Base-by-base conservation (phyloP, 2,113 vertebrate genomes). In the Coturnix japonica region DNA sequence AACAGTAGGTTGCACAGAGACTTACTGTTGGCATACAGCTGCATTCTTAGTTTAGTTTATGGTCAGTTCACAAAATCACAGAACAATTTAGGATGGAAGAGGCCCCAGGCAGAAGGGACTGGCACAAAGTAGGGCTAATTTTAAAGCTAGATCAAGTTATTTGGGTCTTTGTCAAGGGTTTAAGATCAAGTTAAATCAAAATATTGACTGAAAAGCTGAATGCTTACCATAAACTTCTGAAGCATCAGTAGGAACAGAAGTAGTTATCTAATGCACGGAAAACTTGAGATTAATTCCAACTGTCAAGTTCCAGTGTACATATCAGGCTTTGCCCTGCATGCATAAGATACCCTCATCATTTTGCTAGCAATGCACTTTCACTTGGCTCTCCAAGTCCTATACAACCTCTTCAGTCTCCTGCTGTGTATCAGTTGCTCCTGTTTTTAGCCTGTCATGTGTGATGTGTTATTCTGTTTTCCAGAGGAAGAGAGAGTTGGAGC, bases 141-240 rank as follows among this genome's bases (percentile, higher is more conserved):
- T 56, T 53, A 56, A 81, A 88, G 31, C 59, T 54, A 54, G 14
- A 26, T n/a, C 25, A 81, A 17, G 20, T 64, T 67, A 20, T 28
- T 75, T 28, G 56, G 20, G n/a, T 83, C 73, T 46, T 47, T 89
- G 18, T 39, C 57, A 51, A 84, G 20, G 65, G 71, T 67, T 95
- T 28, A 86, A 66, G 39, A 81, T 2, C 17, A 35, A 60, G 20
- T 46, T 51, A 66, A 81, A 83, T 49, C 25, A 59, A 83, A 85
- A 74, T 9, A 9, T 41, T 93, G 47, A 51, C 53, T 61, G n/a
- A 85, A 76, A 51, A 78, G 41, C 8, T 79, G 39, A 93, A 59
- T 31, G 80, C 76, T n/a, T 76, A n/a, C 14, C 44, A 76, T 20
- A 15, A 59, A 75, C 7, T 86, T 91, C 30, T 35, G 70, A 61